Evolutionary conservation across 2,888 invertebrate species (phyloP), one percentile per base, ranked within the genome.

Genomic region (Caradrina kadenii): DNA sequence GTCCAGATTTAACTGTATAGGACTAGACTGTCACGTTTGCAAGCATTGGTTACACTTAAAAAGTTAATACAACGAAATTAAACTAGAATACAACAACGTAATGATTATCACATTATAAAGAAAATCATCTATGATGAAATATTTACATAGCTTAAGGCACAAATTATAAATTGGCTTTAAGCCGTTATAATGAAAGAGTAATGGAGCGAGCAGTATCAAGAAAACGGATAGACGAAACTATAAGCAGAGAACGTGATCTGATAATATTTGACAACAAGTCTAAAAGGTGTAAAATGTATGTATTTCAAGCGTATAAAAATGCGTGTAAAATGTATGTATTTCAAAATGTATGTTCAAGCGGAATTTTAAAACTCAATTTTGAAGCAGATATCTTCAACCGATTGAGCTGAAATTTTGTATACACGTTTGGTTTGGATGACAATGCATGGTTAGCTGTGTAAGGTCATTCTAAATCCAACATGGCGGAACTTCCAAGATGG

Each of bases 91-190:
- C 84, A 89, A 91, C 85, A 90, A 91, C 88, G 81, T 86, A 84
- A 85, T 87, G 86, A 81, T 89, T 94, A 93, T 94, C 93, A 94
- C 93, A 93, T 81, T 87, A 86, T 82, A 88, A 87, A 88, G 88
- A 87, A 82, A 83, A 87, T 93, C 93, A 94, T 94, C 93, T 91
- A 91, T 87, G 93, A 94, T 93, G 93, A 93, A 89, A 89, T 93
- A 93, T 93, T 89, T 94, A 94, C 92, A 94, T 83, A 74, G 83
- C 91, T 83, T 93, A 95, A 94, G 95, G 94, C 95, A 94, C 92
- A 89, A 93, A 91, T 88, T 91, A 90, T 87, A 91, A 90, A 83
- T 85, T 80, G 93, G 93, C 94, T 94, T 92, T 73, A 87, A 94
- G 94, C 94, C 84, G 59, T 50, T 81, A 81, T 53, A 60, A 65